Evolutionary conservation across 2,797 vertebrate genomes (phyloP).

Genomic region (Rhinichthys osculus): DNA sequence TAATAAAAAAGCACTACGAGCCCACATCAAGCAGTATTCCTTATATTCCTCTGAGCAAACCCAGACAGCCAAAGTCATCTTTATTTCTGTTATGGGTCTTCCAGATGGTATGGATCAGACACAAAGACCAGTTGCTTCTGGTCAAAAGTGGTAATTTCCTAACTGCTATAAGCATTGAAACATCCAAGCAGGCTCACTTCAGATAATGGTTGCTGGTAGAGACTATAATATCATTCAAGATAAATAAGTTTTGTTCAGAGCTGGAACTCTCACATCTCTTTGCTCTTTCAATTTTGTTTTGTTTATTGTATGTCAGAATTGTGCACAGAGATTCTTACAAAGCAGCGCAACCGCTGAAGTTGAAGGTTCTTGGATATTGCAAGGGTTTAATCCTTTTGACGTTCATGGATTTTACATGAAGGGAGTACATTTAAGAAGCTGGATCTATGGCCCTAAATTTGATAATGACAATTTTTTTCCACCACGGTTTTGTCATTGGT

Average conservation of each 20-base stretch:
- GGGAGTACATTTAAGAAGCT: background rate
- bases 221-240: background rate
- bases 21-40: background rate
- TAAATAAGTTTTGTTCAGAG: background rate
- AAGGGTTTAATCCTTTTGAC: background rate
- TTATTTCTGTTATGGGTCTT: constrained; percentile 29
- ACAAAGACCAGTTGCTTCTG: no score
- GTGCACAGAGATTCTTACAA: background rate
- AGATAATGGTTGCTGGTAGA: background rate
- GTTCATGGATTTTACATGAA: background rate
- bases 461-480: background rate
- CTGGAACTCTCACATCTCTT: background rate
- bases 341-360: background rate
- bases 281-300: background rate
- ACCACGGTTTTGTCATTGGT: background rate
- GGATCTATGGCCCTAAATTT: background rate
- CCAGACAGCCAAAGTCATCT: constrained; percentile 1
- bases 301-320: background rate
- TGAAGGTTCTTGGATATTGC: background rate
- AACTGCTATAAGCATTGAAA: background rate
- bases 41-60: background rate
- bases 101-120: constrained; percentile 17
- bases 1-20: background rate
- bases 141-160: constrained; percentile 25
- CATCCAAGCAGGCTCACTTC: constrained; percentile 10